Base-by-base conservation (phyloP, 2,888 invertebrate genomes). In the Melolontha melolontha region DNA sequence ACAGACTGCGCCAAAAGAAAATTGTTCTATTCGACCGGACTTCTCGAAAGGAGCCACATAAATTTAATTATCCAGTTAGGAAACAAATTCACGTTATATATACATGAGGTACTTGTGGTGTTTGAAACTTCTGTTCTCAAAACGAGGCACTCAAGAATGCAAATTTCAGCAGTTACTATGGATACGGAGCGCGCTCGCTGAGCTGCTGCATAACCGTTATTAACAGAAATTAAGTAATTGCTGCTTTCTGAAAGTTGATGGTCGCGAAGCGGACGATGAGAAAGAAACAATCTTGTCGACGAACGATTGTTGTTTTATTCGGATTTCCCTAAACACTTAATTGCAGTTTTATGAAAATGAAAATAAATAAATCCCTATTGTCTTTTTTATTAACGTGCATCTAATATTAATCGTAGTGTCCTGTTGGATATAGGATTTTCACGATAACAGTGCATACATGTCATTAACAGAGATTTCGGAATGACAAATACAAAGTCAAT, bases 171-270 rank as follows among this genome's bases (percentile, higher is more conserved):
- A 29, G 47, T 62, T 47, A 14, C 49, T 34, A 62, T 62, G 47
- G 42, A 14, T 42, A 62, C 39, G 39, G 59, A 16, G 16, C 47
- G 34, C 59, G 34, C 1, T 39, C 47, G 47, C 29, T 16, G 42
- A 62, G 47, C 39, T 34, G 47, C 59, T 27, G 39, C 5, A 47
- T 62, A 47, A 62, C 47, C 39, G 27, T 62, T 62, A 47, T 62
- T 62, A 62, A 47, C 59, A 49, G 59, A 62, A 62, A 62, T 62
- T 47, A 62, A 62, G 47, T 47, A 62, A 62, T 62, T 62, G 59
- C 59, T 62, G 59, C 59, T 62, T 47, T 47, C 39, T 47, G 47
- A 62, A 47, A 39, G 34, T 47, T 39, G 8, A 59, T 34, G 29
- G 59, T 8, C 34, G 14, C 34, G 47, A 59, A 59, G 14, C 47